Conservation (phyloP, 2,797 vertebrate species). For the Enteromius argenteus region DNA sequence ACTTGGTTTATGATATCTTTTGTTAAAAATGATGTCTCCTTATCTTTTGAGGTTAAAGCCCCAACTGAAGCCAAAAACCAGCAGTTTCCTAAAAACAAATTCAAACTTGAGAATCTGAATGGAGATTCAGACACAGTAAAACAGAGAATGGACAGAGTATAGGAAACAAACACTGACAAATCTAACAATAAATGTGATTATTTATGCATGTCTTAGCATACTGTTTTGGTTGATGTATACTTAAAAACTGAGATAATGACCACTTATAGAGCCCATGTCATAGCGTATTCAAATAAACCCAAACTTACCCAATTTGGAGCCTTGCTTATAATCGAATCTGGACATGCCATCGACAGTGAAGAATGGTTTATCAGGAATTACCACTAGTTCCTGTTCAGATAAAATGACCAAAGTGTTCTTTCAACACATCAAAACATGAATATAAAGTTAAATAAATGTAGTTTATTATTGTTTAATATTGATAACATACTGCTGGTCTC, state of each 20-base stretch:
- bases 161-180: not conserved
- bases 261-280: not conserved
- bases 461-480: not conserved
- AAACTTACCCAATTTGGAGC: conserved; percentile 63
- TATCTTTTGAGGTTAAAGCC: conserved; percentile 64
- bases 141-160: no score
- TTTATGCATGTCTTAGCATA: not conserved
- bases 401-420: not conserved
- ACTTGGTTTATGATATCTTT: conserved; percentile 64
- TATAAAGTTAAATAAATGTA: not conserved
- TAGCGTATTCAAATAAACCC: not conserved
- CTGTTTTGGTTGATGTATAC: not conserved
- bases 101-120: not conserved
- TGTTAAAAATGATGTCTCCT: conserved; percentile 40
- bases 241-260: not conserved
- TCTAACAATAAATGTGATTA: not conserved
- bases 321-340: conserved; percentile 74
- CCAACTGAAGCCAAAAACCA: conserved; percentile 77
- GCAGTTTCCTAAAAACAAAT: conserved; percentile 70
- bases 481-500: conserved; percentile 12
- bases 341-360: conserved; percentile 65
- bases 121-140: not conserved
- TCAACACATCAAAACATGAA: not conserved
- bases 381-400: conserved; percentile 41
- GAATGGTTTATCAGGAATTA: conserved; percentile 6